Evolutionary conservation across 2,113 vertebrate species (phyloP).

Genomic region (Cyphomyrus plagiostoma): DNA sequence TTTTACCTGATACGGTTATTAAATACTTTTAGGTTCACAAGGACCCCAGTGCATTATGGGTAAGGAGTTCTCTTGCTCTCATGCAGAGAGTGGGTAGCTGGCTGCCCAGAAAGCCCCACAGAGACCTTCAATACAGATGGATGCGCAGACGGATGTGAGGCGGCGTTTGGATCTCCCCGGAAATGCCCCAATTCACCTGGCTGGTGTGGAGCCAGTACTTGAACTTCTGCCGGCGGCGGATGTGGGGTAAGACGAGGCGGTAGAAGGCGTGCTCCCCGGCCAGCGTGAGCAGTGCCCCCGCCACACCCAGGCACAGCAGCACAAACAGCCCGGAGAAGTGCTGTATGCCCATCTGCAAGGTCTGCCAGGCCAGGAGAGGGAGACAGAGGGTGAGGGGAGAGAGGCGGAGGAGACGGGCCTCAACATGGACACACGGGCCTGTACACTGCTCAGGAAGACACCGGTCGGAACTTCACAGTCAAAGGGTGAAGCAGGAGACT

Average conservation of each 20-base stretch:
- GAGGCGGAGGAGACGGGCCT: background rate
- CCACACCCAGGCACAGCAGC: conserved; percentile 77
- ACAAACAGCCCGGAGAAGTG: conserved; percentile 86
- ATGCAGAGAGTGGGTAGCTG: background rate
- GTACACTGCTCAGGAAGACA: background rate
- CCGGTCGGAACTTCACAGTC: background rate
- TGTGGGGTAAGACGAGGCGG: conserved; percentile 70
- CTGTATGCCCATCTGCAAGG: conserved; percentile 84
- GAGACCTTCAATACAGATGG: background rate
- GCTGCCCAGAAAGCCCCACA: background rate
- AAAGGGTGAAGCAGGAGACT: background rate
- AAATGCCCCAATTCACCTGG: conserved; percentile 61
- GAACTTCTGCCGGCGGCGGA: conserved; percentile 68
- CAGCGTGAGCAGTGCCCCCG: conserved; percentile 73
- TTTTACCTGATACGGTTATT: background rate
- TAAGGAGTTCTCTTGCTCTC: background rate
- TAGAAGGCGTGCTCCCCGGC: conserved; percentile 77
- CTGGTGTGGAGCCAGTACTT: conserved; percentile 90
- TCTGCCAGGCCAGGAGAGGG: conserved; percentile 47
- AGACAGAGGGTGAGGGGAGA: background rate
- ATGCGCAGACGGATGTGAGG: background rate
- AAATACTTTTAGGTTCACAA: background rate
- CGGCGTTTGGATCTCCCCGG: background rate
- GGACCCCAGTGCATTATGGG: background rate
- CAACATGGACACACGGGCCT: background rate